phyloP scores from a whole-genome alignment of 2,797 vertebrate genomes.

The Cephalopachus bancanus region DNA sequence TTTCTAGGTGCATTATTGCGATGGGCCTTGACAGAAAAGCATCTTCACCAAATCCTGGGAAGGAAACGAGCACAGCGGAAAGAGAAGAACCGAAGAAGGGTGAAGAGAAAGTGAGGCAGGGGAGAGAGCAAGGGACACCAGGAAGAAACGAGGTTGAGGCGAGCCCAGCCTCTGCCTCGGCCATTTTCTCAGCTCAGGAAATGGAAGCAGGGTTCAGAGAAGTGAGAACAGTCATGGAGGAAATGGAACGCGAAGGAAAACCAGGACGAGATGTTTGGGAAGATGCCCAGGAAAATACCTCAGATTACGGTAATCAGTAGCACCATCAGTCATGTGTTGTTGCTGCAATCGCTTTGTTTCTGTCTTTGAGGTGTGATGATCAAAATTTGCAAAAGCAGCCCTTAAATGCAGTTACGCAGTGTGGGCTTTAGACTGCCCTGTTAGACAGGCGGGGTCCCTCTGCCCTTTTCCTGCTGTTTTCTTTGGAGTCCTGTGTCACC shows the following conservation, averaged over 20 bases:
- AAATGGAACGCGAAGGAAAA: conserved; percentile 70
- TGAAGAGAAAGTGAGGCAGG: conserved; percentile 3
- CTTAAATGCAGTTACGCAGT: not conserved
- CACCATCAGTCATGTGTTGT: not conserved
- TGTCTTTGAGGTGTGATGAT: not conserved
- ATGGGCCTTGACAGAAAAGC: conserved; percentile 95
- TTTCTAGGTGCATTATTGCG: conserved; percentile 94
- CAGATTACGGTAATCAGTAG: conserved; percentile 79
- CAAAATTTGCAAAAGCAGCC: not conserved
- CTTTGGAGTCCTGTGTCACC: accelerated
- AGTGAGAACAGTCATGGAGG: conserved; percentile 58
- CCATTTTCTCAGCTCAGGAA: not conserved
- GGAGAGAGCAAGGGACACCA: not conserved
- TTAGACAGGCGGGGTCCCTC: no score
- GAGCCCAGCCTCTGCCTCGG: conserved; percentile 59
- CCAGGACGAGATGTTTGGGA: not conserved
- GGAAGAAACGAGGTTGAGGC: conserved; percentile 49
- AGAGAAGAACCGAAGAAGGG: not conserved
- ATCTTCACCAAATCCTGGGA: conserved; percentile 89
- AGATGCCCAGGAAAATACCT: conserved; percentile 61
- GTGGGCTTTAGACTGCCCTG: not conserved
- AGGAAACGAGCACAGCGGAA: conserved; percentile 82
- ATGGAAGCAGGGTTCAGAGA: not conserved
- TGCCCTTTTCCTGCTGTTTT: not conserved
- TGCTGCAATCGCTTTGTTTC: not conserved